phyloP scores from a whole-genome alignment of 1,140 invertebrate species.

The Leptinotarsa undecemlineata region DNA sequence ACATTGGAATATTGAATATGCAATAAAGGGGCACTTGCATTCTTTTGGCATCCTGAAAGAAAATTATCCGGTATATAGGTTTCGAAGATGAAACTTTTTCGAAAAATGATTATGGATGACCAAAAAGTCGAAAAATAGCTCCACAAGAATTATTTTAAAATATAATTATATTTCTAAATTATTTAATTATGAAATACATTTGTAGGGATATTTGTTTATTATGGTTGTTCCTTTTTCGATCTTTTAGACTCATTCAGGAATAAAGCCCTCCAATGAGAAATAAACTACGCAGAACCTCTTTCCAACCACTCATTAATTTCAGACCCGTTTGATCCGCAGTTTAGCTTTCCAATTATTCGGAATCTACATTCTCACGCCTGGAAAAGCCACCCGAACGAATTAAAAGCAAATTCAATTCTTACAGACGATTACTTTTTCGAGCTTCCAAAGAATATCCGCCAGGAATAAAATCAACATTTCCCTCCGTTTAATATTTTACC shows the following conservation, averaged over 20 bases:
- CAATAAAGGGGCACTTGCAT: too few species aligned
- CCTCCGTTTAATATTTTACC: background rate
- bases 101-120: too few species aligned
- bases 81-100: too few species aligned
- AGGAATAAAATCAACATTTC: constrained; percentile 15
- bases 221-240: background rate
- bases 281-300: background rate
- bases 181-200: too few species aligned
- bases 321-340: background rate
- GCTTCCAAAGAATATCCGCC: background rate
- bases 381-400: background rate
- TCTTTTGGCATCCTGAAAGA: too few species aligned
- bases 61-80: too few species aligned
- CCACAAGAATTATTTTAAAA: too few species aligned
- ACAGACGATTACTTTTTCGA: background rate
- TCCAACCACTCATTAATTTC: background rate
- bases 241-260: background rate
- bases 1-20: too few species aligned
- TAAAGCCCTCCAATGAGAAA: background rate
- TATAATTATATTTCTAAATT: too few species aligned
- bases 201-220: too few species aligned
- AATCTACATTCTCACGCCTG: background rate
- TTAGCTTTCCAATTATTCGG: background rate
- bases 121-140: too few species aligned
- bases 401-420: constrained; percentile 9